Base-by-base conservation (phyloP, 2,888 invertebrate species). In the Galeopsomyia nigrocyanea region DNA sequence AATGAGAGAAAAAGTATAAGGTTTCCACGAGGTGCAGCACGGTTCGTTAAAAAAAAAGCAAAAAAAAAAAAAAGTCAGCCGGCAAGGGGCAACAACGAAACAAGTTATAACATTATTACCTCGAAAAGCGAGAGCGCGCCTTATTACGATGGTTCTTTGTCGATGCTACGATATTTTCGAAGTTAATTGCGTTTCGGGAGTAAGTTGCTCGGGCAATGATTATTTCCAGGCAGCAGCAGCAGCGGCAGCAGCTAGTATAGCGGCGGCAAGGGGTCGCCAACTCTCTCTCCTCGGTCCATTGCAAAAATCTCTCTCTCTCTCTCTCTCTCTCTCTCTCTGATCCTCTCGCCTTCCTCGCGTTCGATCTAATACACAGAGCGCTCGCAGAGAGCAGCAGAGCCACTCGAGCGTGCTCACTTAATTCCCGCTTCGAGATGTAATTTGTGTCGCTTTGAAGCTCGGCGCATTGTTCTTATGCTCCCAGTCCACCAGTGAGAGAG, bases 391-490 rank as follows among this genome's bases (percentile, higher is more conserved):
- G 64, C 70, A 73, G 67, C 39, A 53, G 53, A 55, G 74, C 74
- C 74, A 75, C 70, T 69, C 78, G 76, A 76, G 76, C 79, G 78
- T 78, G 75, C 76, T 75, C 79, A 77, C 77, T 78, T 78, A 78
- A 77, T 79, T 78, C 77, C 77, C 80, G 79, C 77, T 80, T 81
- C 75, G 78, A 80, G 78, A 80, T 79, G 82, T 82, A 82, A 83
- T 82, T 84, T 81, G 79, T 81, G 79, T 79, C 79, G 81, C 80
- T 81, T 80, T 79, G 80, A 79, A 78, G 69, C 76, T 68, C 63
- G 68, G 72, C 76, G 76, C 73, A 79, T 80, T 80, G 73, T 73
- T 74, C 67, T 57, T 68, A 50, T 56, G n/a, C 31, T 57, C 16
- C 57, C 16, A 16, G 22, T 46, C 21, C 51, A 47, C n/a, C 47